Evolutionary conservation across 2,113 vertebrate genomes (phyloP).

Genomic region (Nycticebus coucang): DNA sequence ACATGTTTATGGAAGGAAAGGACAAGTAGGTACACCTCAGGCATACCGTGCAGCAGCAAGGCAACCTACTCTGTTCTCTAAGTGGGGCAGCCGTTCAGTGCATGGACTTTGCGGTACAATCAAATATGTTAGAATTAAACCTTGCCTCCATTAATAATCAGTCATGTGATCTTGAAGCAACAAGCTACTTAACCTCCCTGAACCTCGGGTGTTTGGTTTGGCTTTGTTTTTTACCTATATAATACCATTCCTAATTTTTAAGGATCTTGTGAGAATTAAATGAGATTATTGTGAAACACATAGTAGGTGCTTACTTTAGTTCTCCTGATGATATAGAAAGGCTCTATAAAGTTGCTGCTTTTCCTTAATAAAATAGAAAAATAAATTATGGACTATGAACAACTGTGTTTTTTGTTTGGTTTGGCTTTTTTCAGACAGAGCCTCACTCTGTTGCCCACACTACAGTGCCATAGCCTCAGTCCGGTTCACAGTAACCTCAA

Average conservation of each 20-base stretch:
- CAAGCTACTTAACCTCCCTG: not conserved
- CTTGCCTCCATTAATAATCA: not conserved
- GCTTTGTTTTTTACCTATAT: not conserved
- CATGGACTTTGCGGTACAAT: not conserved
- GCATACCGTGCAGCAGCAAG: not conserved
- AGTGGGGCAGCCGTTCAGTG: not conserved
- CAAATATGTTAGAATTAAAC: not conserved
- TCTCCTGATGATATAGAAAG: not conserved
- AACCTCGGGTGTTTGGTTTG: not conserved
- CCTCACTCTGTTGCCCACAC: too few relatives aligned
- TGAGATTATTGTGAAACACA: not conserved
- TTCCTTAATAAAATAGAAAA: not conserved
- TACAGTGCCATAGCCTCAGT: too few relatives aligned
- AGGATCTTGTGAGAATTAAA: slow-evolving; percentile 5
- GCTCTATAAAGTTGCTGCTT: not conserved
- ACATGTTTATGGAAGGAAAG: not conserved
- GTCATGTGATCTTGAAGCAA: not conserved
- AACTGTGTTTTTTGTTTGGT: not conserved
- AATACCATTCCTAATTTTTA: not conserved
- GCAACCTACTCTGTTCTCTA: not conserved
- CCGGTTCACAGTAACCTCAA: too few relatives aligned
- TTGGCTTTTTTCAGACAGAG: too few relatives aligned
- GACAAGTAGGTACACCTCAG: not conserved
- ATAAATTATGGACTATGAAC: not conserved
- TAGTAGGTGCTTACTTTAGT: not conserved